phyloP scores from a whole-genome alignment of 2,797 vertebrate species.

The Molossus alvarezi region DNA sequence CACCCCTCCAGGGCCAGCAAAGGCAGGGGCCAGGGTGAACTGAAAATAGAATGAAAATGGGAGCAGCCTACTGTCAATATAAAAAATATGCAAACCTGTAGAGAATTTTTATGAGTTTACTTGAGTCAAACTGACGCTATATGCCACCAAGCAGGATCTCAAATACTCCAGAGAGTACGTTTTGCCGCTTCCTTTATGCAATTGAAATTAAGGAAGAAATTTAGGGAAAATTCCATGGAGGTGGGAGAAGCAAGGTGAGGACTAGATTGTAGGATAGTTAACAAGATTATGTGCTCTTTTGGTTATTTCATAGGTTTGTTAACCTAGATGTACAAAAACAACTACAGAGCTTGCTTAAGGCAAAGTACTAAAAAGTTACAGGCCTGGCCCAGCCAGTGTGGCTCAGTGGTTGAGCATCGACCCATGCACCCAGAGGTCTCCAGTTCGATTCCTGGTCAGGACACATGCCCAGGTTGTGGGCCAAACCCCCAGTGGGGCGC shows the following conservation, averaged over 20 bases:
- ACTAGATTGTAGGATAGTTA: background rate
- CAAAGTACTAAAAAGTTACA: background rate
- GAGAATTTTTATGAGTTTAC: background rate
- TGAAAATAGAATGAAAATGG: background rate
- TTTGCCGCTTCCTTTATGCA: background rate
- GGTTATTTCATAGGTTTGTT: background rate
- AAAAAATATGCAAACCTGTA: background rate
- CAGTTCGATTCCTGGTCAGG: no score
- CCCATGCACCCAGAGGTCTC: no score
- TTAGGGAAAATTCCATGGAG: background rate
- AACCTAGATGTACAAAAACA: background rate
- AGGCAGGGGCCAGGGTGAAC: background rate
- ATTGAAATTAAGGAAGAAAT: background rate
- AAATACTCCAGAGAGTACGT: background rate
- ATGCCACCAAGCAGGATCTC: background rate
- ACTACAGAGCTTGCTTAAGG: background rate
- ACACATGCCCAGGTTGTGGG: no score
- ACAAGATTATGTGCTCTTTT: background rate
- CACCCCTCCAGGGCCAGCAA: background rate
- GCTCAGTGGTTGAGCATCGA: no score
- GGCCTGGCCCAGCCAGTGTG: background rate
- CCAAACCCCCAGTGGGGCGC: no score
- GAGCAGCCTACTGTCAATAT: background rate
- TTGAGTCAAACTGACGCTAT: background rate
- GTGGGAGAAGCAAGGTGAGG: background rate